These are phyloP conservation scores for Polyommatus icarus DNA, from an alignment of 2,888 invertebrate species.

Conservation along the genomic window DNA sequence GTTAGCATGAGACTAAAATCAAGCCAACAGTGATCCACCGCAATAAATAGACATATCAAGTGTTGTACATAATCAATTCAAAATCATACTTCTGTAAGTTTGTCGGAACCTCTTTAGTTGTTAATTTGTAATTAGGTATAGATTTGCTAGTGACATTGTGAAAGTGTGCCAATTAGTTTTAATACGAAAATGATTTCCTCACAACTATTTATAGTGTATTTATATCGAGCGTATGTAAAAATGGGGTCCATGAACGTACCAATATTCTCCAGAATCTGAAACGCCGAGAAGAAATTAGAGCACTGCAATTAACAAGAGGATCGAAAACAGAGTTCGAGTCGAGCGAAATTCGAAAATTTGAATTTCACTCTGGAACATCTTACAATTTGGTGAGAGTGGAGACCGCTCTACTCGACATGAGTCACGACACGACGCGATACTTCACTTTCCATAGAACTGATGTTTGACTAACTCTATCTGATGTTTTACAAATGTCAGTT, in stretches of 20 bases:
- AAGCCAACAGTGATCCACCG: constrained; percentile 50
- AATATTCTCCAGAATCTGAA: too few species aligned
- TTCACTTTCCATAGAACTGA: too few species aligned
- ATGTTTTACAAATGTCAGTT: too few species aligned
- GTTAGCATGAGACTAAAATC: not conserved
- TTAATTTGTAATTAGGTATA: constrained; percentile 65
- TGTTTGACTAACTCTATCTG: too few species aligned
- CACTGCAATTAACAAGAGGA: too few species aligned
- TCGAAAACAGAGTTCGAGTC: too few species aligned
- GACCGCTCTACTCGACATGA: too few species aligned
- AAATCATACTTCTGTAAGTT: constrained; percentile 37
- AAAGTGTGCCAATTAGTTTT: constrained; percentile 79
- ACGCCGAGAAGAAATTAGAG: too few species aligned
- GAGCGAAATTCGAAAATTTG: too few species aligned
- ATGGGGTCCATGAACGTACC: not conserved
- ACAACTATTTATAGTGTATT: constrained; percentile 58
- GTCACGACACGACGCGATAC: too few species aligned
- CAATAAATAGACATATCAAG: constrained; percentile 72
- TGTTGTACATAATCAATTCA: constrained; percentile 51
- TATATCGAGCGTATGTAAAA: constrained; percentile 32
- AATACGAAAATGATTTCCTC: constrained; percentile 51
- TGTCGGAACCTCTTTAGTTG: constrained; percentile 63
- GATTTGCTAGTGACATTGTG: constrained; percentile 78
- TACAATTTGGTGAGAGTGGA: too few species aligned
- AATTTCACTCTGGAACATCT: too few species aligned